Evolutionary conservation across 2,888 invertebrate species (phyloP).

Genomic region (Lepidochrysops patricia): DNA sequence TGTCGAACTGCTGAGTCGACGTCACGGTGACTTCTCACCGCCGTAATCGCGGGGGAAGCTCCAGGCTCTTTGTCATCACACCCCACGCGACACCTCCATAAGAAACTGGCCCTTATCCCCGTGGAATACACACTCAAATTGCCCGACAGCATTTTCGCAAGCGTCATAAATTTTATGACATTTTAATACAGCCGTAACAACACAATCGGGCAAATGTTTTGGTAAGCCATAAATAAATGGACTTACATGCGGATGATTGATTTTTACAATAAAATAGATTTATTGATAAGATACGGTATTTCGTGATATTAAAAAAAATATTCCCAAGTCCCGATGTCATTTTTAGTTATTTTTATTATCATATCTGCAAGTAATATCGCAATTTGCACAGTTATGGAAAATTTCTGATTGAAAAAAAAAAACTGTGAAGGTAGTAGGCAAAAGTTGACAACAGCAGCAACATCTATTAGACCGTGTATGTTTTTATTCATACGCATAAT

Average conservation of each 20-base stretch:
- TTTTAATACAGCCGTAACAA: slow-evolving; percentile 72
- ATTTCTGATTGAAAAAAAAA: too few relatives aligned
- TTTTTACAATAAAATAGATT: not conserved
- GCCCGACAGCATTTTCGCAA: slow-evolving; percentile 37
- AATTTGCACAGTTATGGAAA: too few relatives aligned
- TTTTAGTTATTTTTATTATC: too few relatives aligned
- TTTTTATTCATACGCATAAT: too few relatives aligned
- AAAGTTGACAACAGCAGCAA: too few relatives aligned
- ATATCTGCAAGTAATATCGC: too few relatives aligned
- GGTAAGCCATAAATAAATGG: slow-evolving; percentile 71
- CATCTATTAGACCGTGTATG: too few relatives aligned
- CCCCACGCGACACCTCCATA: slow-evolving; percentile 31
- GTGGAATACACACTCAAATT: slow-evolving; percentile 24
- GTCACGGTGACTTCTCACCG: slow-evolving; percentile 60
- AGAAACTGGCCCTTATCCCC: slow-evolving; percentile 26
- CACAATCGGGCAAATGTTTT: slow-evolving; percentile 72
- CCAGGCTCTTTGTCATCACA: slow-evolving; percentile 57
- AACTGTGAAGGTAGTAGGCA: too few relatives aligned
- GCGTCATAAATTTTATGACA: slow-evolving; percentile 70
- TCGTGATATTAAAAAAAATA: not conserved
- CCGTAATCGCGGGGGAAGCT: slow-evolving; percentile 65
- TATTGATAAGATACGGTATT: not conserved
- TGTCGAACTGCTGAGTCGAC: slow-evolving; percentile 66
- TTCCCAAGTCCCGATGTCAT: too few relatives aligned
- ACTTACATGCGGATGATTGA: slow-evolving; percentile 46